Conservation (phyloP, 2,888 invertebrate genomes). For the Pteria penguin region DNA sequence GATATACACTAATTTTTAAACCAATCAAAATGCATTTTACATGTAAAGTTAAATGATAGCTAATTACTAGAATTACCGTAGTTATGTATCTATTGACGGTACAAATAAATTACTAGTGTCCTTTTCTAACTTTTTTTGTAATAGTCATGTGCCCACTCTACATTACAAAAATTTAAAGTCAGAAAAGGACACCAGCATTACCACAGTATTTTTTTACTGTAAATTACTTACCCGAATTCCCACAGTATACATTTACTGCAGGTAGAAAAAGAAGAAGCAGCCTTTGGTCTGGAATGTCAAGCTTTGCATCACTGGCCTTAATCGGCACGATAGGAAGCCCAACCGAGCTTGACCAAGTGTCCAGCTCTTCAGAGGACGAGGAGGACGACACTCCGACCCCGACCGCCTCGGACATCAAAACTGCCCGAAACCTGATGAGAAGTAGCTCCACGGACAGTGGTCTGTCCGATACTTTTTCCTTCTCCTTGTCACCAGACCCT, state of each 20-base stretch:
- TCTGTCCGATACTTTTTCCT: constrained; percentile 15
- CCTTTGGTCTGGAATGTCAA: constrained; percentile 65
- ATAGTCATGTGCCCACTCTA: too few relatives aligned
- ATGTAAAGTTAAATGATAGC: too few relatives aligned
- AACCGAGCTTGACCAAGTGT: constrained; percentile 55
- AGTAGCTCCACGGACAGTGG: constrained; percentile 37
- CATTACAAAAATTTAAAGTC: too few relatives aligned
- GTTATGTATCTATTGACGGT: too few relatives aligned
- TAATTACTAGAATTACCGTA: too few relatives aligned
- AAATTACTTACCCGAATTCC: too few relatives aligned
- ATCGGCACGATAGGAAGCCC: constrained; percentile 65
- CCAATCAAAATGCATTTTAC: too few relatives aligned
- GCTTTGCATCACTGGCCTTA: constrained; percentile 67
- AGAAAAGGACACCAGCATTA: too few relatives aligned
- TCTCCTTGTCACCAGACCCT: constrained; percentile 41
- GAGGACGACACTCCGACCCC: constrained; percentile 47
- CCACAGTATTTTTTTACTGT: too few relatives aligned
- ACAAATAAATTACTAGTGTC: too few relatives aligned
- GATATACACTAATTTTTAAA: too few relatives aligned
- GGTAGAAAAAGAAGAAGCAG: constrained; percentile 59
- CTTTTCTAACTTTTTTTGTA: too few relatives aligned
- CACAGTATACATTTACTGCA: constrained; percentile 10
- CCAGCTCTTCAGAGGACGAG: constrained; percentile 52
- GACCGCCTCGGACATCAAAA: constrained; percentile 10
- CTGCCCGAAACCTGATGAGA: constrained; percentile 19